phyloP scores from a whole-genome alignment of 2,113 vertebrate genomes.

The Podarcis muralis region DNA sequence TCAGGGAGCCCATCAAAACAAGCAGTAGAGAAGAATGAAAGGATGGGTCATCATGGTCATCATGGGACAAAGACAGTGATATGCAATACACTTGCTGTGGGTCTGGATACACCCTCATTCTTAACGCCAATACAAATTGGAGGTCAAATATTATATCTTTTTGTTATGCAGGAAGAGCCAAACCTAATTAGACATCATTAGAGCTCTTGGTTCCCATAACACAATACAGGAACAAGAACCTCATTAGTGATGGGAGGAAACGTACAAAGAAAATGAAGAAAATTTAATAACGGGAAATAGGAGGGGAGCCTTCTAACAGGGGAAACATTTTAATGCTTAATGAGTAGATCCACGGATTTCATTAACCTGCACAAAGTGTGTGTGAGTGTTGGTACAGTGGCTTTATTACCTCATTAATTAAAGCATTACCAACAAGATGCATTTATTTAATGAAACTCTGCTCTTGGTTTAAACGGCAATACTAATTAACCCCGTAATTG shows the following conservation, averaged over 20 bases:
- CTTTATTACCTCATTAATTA: slow-evolving; percentile 75
- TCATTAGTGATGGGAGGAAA: slow-evolving; percentile 57
- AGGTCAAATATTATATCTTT: slow-evolving; percentile 10
- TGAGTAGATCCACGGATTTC: slow-evolving; percentile 70
- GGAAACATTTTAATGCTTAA: slow-evolving; percentile 68
- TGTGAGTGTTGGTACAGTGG: slow-evolving; percentile 37
- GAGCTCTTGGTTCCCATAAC: slow-evolving; percentile 54
- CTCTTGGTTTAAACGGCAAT: slow-evolving; percentile 65
- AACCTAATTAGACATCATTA: slow-evolving; percentile 56
- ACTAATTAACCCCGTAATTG: slow-evolving; percentile 72
- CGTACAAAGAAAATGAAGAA: slow-evolving; percentile 54
- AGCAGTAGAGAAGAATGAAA: background rate
- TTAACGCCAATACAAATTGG: no score
- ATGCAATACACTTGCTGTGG: background rate
- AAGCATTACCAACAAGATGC: slow-evolving; percentile 64
- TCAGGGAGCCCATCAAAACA: background rate
- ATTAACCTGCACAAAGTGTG: slow-evolving; percentile 57
- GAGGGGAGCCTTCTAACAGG: slow-evolving; percentile 45
- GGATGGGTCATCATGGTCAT: background rate
- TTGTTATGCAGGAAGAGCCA: slow-evolving; percentile 50
- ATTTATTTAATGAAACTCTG: slow-evolving; percentile 63
- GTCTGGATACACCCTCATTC: background rate
- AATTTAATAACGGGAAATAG: slow-evolving; percentile 62
- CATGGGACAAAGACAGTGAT: background rate
- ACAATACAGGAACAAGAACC: slow-evolving; percentile 55